Conservation (phyloP, 1,140 invertebrate genomes). For the Temnothorax curvispinosus region DNA sequence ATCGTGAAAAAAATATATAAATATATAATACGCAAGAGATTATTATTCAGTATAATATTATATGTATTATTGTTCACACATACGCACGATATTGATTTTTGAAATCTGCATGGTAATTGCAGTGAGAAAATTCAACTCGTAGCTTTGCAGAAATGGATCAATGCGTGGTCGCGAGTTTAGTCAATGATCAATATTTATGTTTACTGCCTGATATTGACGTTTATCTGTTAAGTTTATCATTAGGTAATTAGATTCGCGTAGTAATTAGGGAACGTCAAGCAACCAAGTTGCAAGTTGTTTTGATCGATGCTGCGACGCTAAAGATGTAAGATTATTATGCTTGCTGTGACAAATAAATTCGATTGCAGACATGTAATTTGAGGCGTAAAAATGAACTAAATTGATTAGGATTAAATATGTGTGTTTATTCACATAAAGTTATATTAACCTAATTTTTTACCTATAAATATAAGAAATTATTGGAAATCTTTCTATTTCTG, state of each 20-base stretch:
- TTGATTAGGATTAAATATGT: slow-evolving; percentile 10
- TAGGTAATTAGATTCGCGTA: slow-evolving; percentile 45
- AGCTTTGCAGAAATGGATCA: slow-evolving; percentile 27
- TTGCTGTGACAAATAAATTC: not conserved
- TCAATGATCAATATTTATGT: slow-evolving; percentile 57
- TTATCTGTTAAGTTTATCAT: slow-evolving; percentile 61
- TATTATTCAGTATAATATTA: not conserved
- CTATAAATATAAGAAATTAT: not conserved
- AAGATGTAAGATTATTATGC: slow-evolving; percentile 18
- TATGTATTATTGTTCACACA: not conserved
- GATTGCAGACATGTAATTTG: not conserved
- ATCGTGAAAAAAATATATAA: not conserved
- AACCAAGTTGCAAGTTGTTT: slow-evolving; percentile 29
- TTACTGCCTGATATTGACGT: slow-evolving; percentile 39
- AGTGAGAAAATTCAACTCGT: slow-evolving; percentile 24
- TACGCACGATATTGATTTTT: slow-evolving; percentile 27
- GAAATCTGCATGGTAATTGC: slow-evolving; percentile 23
- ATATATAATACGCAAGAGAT: not conserved
- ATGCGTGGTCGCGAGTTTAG: slow-evolving; percentile 35
- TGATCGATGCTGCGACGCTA: not conserved
- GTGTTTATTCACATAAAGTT: not conserved
- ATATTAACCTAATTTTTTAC: not conserved
- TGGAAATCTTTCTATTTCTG: not conserved
- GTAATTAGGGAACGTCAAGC: slow-evolving; percentile 40
- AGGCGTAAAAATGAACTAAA: not conserved